A percentile compares a stretch with the other conserved stretches of the same genome.
phyloP scores from a whole-genome alignment of 1,140 invertebrate species.

The Zophobas atratus region DNA sequence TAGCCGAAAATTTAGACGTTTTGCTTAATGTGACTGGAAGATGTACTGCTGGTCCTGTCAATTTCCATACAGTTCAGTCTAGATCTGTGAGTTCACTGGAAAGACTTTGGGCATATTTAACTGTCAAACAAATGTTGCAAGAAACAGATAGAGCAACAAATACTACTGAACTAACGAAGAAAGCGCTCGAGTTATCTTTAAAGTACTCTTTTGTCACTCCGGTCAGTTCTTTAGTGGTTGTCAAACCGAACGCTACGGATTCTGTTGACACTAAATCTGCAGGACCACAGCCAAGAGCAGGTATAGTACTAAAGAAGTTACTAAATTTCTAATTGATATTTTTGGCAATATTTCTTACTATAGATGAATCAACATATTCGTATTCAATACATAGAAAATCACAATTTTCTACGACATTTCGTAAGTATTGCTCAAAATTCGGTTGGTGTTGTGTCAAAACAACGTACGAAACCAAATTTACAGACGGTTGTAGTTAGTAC shows the following conservation, averaged over 20 bases:
- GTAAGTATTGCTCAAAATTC: too few relatives aligned
- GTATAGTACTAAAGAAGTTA: too few relatives aligned
- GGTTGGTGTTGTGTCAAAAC: too few relatives aligned
- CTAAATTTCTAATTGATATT: too few relatives aligned
- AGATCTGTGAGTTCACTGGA: slow-evolving; percentile 69
- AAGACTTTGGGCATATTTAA: slow-evolving; percentile 78
- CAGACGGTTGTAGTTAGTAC: too few relatives aligned
- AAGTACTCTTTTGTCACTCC: slow-evolving; percentile 79
- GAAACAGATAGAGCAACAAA: slow-evolving; percentile 66
- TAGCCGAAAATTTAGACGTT: background rate
- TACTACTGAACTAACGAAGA: slow-evolving; percentile 58
- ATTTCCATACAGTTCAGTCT: slow-evolving; percentile 22
- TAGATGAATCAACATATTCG: too few relatives aligned
- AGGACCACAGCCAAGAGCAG: background rate
- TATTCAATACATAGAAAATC: too few relatives aligned
- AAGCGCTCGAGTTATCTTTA: slow-evolving; percentile 68
- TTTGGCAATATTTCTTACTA: too few relatives aligned
- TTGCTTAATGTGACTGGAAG: background rate
- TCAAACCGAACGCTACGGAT: slow-evolving; percentile 72
- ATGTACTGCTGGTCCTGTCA: background rate
- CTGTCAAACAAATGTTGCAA: slow-evolving; percentile 76
- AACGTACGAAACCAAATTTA: too few relatives aligned
- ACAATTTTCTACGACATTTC: too few relatives aligned
- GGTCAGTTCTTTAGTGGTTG: slow-evolving; percentile 77
- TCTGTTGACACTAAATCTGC: background rate